These are phyloP conservation scores for Opisthocomus hoazin DNA, from an alignment of 2,113 vertebrate species.

Conservation along the genomic window DNA sequence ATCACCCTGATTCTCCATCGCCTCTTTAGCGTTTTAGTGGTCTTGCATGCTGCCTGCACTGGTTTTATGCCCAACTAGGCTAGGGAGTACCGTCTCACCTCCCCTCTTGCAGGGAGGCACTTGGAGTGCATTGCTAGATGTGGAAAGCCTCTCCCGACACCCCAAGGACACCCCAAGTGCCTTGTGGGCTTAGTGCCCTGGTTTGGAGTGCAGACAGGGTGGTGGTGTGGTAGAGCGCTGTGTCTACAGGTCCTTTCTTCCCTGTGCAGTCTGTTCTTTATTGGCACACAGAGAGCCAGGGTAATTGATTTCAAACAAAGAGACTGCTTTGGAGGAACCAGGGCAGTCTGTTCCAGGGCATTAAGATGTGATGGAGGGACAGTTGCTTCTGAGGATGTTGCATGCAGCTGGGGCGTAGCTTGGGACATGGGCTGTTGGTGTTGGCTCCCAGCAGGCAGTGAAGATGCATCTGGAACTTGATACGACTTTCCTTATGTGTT, in stretches of 20 bases:
- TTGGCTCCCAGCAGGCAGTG: neutral
- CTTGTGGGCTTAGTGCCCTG: neutral
- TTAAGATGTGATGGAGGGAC: neutral
- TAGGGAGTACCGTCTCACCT: neutral
- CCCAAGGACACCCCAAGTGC: neutral
- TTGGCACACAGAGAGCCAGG: neutral
- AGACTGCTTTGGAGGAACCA: neutral
- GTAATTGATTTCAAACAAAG: neutral
- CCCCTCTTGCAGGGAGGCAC: fast-evolving
- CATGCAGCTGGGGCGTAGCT: neutral
- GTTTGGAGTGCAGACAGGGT: neutral
- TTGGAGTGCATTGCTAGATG: neutral
- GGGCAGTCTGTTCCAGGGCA: neutral
- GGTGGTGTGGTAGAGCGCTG: neutral
- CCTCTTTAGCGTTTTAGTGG: neutral
- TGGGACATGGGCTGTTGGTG: neutral
- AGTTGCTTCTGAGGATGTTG: neutral
- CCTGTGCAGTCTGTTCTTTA: neutral
- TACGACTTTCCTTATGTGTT: neutral
- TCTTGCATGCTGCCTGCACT: neutral
- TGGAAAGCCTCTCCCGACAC: neutral
- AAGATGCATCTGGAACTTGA: neutral
- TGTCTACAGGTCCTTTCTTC: neutral
- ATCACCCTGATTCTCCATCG: neutral
- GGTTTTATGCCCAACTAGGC: neutral